Base-by-base conservation (phyloP, 2,797 vertebrate genomes). In the Eremophila alpestris region DNA sequence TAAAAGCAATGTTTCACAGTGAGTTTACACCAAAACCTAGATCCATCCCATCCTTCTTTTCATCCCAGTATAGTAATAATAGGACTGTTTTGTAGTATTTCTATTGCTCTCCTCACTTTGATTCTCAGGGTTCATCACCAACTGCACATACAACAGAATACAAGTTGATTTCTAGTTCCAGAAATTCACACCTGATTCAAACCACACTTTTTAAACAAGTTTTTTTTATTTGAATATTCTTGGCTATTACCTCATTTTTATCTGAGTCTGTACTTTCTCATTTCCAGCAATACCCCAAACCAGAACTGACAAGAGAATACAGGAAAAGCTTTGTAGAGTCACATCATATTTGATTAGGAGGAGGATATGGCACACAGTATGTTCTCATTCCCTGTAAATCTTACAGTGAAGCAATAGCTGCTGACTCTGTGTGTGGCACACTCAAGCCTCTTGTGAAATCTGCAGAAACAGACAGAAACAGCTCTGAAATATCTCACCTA, bases 391-490 rank as follows among this genome's bases (percentile, higher is more conserved):
- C 75, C 59, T 82, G 20, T 16, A 58, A 64, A 46, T 34, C 26
- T 52, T 52, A 13, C 2, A 7, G 1, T 38, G 34, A 46, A 82
- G 56, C 67, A 83, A 64, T 2, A 75, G 32, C 38, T 75, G n/a
- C 16, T 1, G 2, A 11, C 58, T 64, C 38, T 56, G 3, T 2
- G 0, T 18, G 12, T 78, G 34, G 9, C 41, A 68, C 10, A 58
- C 20, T 26, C 65, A 55, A 45, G 22, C 8, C 17, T 52, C 34
- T 40, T 55, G 15, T 24, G 74, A 77, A 90, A 46, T 19, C 22
- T 59, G n/a, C 14, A 56, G 69, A 63, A 93, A 55, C 3, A 41
- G 54, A n/a, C 2, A 79, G 58, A 60, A 80, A 64, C 5, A 40
- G 30, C 14, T 8, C 27, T 51, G 36, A 73, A 89, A 89, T 63